Conservation (phyloP, 2,113 vertebrate species). For the mouse (Mus musculus) region GRCm39 chr14:73714001-73714500, state of each 20-base stretch:
- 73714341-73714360: not conserved
- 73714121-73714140: not conserved
- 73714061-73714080: not conserved
- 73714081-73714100: not conserved
- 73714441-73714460: not conserved
- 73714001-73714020: not conserved
- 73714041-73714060: slow-evolving; percentile 6
- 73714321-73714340: not conserved
- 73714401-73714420: not conserved
- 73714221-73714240: slow-evolving; percentile 38
- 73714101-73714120: too few species aligned
- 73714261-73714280: slow-evolving; percentile 18
- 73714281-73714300: not conserved
- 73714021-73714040: slow-evolving; percentile 18
- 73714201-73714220: slow-evolving; percentile 47
- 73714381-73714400: not conserved
- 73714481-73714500: not conserved
- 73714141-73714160: not conserved
- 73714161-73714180: not conserved
- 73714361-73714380: not conserved
- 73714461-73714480: not conserved
- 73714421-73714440: not conserved
- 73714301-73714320: not conserved
- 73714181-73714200: not conserved
- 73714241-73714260: not conserved